Conservation (phyloP, 2,797 vertebrate genomes). For the Buphagus erythrorhynchus region DNA sequence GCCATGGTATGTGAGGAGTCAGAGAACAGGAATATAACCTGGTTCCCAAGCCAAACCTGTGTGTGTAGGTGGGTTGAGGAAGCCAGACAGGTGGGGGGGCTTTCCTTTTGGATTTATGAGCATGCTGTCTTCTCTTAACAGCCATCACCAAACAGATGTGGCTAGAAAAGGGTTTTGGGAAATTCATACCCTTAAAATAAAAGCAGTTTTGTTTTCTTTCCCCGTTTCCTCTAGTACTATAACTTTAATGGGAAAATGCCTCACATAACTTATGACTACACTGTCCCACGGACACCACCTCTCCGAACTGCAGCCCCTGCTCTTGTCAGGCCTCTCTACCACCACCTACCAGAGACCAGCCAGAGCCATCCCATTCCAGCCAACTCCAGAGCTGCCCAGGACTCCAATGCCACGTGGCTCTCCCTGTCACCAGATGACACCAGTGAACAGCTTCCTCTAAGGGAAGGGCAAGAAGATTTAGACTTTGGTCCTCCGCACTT, state of each 20-base stretch:
- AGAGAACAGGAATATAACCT: not conserved
- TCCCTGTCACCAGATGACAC: slow-evolving; percentile 6
- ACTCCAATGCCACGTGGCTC: slow-evolving; percentile 56
- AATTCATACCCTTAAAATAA: not conserved
- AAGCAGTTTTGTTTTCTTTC: not conserved
- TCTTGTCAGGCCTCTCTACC: slow-evolving; percentile 30
- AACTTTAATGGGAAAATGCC: slow-evolving; percentile 91
- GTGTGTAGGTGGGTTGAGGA: not conserved
- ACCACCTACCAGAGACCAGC: slow-evolving; percentile 43
- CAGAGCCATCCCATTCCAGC: slow-evolving; percentile 4
- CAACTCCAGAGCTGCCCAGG: slow-evolving; percentile 43
- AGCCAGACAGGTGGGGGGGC: not conserved
- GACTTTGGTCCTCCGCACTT: not conserved
- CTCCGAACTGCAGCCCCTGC: slow-evolving; percentile 49
- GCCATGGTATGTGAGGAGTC: slow-evolving; percentile 84
- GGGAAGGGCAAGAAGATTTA: slow-evolving; percentile 3
- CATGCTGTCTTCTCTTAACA: not conserved
- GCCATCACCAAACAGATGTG: not conserved
- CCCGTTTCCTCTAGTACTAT: slow-evolving; percentile 81
- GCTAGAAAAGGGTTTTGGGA: not conserved
- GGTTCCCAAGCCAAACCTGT: not conserved
- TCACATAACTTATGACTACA: slow-evolving; percentile 90
- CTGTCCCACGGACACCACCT: slow-evolving; percentile 70
- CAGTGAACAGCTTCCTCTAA: slow-evolving; percentile 11
- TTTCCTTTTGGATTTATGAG: not conserved